These are phyloP conservation scores for Tanypteryx hageni DNA, from an alignment of 2,888 invertebrate genomes.

Conservation along the genomic window DNA sequence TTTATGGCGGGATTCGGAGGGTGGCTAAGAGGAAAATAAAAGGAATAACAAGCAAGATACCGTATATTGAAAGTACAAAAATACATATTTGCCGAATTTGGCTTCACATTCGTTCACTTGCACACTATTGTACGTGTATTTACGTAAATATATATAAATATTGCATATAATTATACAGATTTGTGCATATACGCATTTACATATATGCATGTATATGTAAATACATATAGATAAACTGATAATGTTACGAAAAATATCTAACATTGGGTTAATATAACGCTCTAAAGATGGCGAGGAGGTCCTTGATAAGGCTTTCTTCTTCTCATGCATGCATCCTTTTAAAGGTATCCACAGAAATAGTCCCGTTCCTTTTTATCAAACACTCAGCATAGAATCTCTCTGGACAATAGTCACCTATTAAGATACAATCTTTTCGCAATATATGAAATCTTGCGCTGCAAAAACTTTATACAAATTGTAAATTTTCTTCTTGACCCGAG, in stretches of 20 bases:
- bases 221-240: no score
- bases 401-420: background rate
- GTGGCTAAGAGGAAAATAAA: background rate
- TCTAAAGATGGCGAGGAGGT: no score
- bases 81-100: conserved; percentile 21
- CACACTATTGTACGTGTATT: background rate
- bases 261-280: no score
- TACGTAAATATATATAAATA: no score
- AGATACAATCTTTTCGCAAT: background rate
- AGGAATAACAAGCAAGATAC: conserved; percentile 34
- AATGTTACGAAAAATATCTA: no score
- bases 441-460: no score
- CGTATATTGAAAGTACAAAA: conserved; percentile 57
- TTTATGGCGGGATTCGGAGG: background rate
- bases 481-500: background rate
- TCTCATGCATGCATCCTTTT: background rate
- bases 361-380: background rate
- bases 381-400: background rate
- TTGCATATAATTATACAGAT: no score
- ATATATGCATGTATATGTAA: no score
- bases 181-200: no score
- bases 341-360: background rate
- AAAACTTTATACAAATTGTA: no score
- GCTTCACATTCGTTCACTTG: conserved; percentile 15
- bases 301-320: no score